Base-by-base conservation (phyloP, 1,140 invertebrate species). In the Zaprionus inermis region DNA sequence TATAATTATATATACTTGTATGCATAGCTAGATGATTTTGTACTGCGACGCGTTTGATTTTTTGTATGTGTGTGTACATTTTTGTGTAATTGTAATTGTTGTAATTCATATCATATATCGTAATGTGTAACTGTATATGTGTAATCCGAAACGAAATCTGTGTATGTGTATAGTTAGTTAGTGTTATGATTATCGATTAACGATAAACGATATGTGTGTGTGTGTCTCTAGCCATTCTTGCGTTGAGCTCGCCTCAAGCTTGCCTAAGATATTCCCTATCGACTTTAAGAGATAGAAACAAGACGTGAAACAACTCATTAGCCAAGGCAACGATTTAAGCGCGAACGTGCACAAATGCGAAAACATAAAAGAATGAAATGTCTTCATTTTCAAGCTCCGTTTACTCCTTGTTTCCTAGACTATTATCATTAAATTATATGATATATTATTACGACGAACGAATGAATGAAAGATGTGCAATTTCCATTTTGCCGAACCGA, bases 11-110 rank as follows among this genome's bases (percentile, higher is more conserved):
- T 79, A 54, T 70, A 70, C 52, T 41, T 74, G 65, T 63, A 56
- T 57, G 65, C 55, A 76, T 85, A 88, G 82, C 76, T 86, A 86
- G 79, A 59, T 54, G 68, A 79, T 83, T 86, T 86, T 88, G 80
- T 89, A 88, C 82, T 73, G 61, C 44, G 66, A 64, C 38, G 84
- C 52, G 70, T 86, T 86, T 78, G 71, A 71, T 82, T 78, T 78
- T 68, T 63, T 70, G 57, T 70, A 63, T 58, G 41, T 86, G 73
- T 86, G 78, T 72, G 77, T 83, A 79, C 75, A 78, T 83, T 72
- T 52, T 83, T 79, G 68, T 82, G 66, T 69, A 74, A 75, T 22
- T 74, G 66, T 74, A 70, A 76, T 64, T 86, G 82, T 86, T 86
- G 79, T 71, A 76, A 71, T 72, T 76, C 75, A 49, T 41, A 54